Evolutionary conservation across 2,888 invertebrate species (phyloP).

Genomic region (Andrena flavipes): DNA sequence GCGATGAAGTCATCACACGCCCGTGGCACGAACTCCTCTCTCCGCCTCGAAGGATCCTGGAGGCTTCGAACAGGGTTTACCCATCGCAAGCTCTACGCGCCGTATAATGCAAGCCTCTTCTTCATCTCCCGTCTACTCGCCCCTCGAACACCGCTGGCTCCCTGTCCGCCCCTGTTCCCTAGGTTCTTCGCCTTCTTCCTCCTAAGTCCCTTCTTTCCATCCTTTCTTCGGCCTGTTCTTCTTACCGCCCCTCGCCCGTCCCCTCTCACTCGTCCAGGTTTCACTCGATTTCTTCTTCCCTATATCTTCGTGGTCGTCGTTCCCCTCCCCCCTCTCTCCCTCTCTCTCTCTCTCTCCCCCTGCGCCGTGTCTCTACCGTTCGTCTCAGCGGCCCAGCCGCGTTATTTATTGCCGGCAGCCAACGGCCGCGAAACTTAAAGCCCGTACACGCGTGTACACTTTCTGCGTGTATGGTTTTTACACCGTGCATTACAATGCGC

Average conservation of each 20-base stretch:
- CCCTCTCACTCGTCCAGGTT: conserved; percentile 32
- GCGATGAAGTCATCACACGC: too few relatives aligned
- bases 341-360: neutral
- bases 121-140: conserved; percentile 30
- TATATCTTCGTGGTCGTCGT: neutral
- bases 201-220: conserved; percentile 42
- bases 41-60: neutral
- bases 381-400: conserved; percentile 62
- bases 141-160: conserved; percentile 16
- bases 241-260: conserved; percentile 25
- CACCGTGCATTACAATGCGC: conserved; percentile 75
- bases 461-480: conserved; percentile 72
- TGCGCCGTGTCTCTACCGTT: conserved; percentile 42
- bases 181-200: conserved; percentile 33
- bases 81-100: conserved; percentile 45
- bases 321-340: neutral
- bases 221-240: conserved; percentile 49
- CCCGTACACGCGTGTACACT: conserved; percentile 66
- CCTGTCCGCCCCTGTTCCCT: conserved; percentile 38
- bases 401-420: conserved; percentile 79
- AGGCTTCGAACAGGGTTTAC: conserved; percentile 15
- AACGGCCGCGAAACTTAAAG: conserved; percentile 73
- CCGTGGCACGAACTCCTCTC: too few relatives aligned
- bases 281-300: conserved; percentile 46
- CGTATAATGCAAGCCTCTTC: conserved; percentile 52